Evolutionary conservation across 2,888 invertebrate genomes (phyloP), one percentile per base, ranked within the genome.

Genomic region (Chironomus riparius): DNA sequence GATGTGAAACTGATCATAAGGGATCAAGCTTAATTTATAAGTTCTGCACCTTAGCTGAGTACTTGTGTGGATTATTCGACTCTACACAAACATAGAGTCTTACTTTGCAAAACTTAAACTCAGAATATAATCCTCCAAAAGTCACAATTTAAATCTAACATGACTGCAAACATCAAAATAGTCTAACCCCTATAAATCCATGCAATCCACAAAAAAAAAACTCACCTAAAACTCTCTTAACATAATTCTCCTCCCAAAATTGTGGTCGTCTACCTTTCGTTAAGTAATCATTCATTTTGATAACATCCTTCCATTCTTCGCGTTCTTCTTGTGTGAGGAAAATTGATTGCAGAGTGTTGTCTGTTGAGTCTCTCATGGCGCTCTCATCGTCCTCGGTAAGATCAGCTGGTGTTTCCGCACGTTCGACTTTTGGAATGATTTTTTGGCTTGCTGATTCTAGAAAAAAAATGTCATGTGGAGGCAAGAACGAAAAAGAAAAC

Each of bases 171-270:
- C n/a, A n/a, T n/a, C 38, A 7, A 0, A 1, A 38, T 0, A 38
- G 1, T 38, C 38, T 2, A 65, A 65, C 13, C 22, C 22, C 7
- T 2, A 65, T 65, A 21, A 70, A 48, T 70, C 7, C 28, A 6
- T 56, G 4, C 38, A 78, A 80, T 79, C 4, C 38, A 28, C 28
- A 38, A 38, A 28, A 28, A n/a, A 2, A 2, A 50, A 56, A 56
- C 56, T 56, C 18, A 56, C 56, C 15, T 15, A 76, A 61, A 79
- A 84, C 90, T 81, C 94, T 86, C 83, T 92, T 91, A 47, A 94
- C 94, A 80, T 94, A 94, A 68, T 92, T 91, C 82, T 95, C 95
- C 82, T 95, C 95, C 95, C 95, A 95, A 85, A 95, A 95, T 85
- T 95, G 94, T 77, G 94, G 95, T 73, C 95, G 85, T 47, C 95